A percentile compares a stretch with the other conserved stretches of the same genome.
Conservation (phyloP, 2,888 invertebrate genomes). For the Apoderus coryli region DNA sequence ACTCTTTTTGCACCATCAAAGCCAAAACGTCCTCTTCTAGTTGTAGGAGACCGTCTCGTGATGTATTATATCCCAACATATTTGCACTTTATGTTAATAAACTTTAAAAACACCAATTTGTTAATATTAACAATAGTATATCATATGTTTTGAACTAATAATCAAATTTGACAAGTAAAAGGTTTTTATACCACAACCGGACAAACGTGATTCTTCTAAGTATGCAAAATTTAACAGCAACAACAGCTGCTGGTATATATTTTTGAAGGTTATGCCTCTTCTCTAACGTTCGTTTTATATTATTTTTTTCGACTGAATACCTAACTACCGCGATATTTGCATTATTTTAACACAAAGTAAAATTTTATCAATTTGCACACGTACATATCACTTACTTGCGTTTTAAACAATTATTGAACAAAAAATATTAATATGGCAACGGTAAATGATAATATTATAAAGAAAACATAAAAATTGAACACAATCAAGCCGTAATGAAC, state of each 20-base stretch:
- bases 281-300: no score
- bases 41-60: slow-evolving; percentile 58
- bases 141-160: no score
- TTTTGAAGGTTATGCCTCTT: no score
- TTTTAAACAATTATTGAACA: no score
- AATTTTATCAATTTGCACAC: no score
- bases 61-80: slow-evolving; percentile 42
- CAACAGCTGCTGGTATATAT: no score
- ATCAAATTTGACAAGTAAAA: no score
- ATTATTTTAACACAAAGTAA: background rate
- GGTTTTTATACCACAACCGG: no score
- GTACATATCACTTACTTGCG: no score
- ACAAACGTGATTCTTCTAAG: no score
- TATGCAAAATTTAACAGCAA: no score
- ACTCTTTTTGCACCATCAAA: slow-evolving; percentile 54
- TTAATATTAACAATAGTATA: slow-evolving; percentile 1
- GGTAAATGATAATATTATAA: slow-evolving; percentile 5
- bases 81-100: slow-evolving; percentile 18
- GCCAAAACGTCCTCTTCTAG: slow-evolving; percentile 52
- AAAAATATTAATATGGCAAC: slow-evolving; percentile 1
- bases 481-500: slow-evolving; percentile 29
- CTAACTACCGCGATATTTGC: background rate
- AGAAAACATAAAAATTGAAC: slow-evolving; percentile 23
- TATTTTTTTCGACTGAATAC: no score
- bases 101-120: background rate